These are phyloP conservation scores for Scarus forsteni DNA, from an alignment of 2,797 vertebrate genomes.

Conservation along the genomic window DNA sequence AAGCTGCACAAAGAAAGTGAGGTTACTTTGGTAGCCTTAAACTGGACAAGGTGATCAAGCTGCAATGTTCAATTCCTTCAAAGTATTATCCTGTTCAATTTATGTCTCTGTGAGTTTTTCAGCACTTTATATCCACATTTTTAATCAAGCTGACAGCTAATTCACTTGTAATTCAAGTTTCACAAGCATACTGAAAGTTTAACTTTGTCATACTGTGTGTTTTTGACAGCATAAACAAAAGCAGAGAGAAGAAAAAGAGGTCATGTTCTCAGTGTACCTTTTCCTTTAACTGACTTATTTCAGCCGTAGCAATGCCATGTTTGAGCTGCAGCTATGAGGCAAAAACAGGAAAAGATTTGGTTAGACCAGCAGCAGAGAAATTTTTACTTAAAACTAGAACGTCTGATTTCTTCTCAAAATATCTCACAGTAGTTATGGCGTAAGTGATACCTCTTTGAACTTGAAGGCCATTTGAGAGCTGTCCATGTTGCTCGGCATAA, in stretches of 20 bases:
- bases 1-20: constrained; percentile 79
- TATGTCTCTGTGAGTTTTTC: too few species aligned
- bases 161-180: too few species aligned
- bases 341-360: constrained; percentile 38
- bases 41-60: background rate
- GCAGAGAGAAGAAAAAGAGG: background rate
- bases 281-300: constrained; percentile 89
- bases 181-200: too few species aligned
- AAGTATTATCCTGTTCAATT: too few species aligned
- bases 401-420: background rate
- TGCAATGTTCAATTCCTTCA: too few species aligned
- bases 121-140: too few species aligned
- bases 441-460: constrained; percentile 89
- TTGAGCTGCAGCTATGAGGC: constrained; percentile 88
- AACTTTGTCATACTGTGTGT: background rate
- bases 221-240: background rate
- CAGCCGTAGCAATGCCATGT: constrained; percentile 85
- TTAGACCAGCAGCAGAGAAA: background rate
- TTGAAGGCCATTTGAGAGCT: constrained; percentile 88
- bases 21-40: constrained; percentile 13
- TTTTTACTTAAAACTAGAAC: background rate
- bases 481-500: constrained; percentile 90
- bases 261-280: constrained; percentile 77
- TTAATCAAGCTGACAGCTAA: too few species aligned
- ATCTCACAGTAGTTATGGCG: background rate